Conservation (phyloP, 2,113 vertebrate genomes). For the Eublepharis macularius region DNA sequence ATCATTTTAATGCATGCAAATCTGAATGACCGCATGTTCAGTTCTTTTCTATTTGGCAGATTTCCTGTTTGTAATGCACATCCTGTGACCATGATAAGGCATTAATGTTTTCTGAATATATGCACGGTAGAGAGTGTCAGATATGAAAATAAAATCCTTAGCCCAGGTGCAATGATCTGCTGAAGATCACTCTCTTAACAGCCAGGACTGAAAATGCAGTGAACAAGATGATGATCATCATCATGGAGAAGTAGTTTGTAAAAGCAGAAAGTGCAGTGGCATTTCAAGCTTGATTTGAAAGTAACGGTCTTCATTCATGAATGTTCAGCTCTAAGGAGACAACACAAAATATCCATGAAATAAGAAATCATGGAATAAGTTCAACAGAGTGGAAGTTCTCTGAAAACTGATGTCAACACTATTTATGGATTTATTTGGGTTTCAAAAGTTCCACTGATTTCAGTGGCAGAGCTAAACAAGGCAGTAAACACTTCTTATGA, state of each 20-base stretch:
- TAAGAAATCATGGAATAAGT: conserved; percentile 27
- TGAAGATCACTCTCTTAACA: conserved; percentile 37
- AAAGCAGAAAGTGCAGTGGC: conserved; percentile 63
- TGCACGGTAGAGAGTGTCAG: conserved; percentile 38
- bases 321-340: conserved; percentile 36
- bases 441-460: background rate
- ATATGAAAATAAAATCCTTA: conserved; percentile 40
- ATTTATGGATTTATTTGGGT: background rate
- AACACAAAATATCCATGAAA: conserved; percentile 43
- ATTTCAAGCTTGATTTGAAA: conserved; percentile 71
- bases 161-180: conserved; percentile 18
- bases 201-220: conserved; percentile 51
- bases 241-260: conserved; percentile 47
- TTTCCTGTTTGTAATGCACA: conserved; percentile 49
- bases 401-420: conserved; percentile 1
- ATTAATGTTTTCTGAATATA: conserved; percentile 43
- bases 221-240: conserved; percentile 46
- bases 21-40: conserved; percentile 61
- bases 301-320: conserved; percentile 52
- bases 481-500: background rate
- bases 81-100: conserved; percentile 25
- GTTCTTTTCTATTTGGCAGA: conserved; percentile 58
- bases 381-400: conserved; percentile 3
- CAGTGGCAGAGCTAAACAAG: background rate
- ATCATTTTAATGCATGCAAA: background rate